Conservation (phyloP, 2,113 vertebrate species). For the Jaculus jaculus region DNA sequence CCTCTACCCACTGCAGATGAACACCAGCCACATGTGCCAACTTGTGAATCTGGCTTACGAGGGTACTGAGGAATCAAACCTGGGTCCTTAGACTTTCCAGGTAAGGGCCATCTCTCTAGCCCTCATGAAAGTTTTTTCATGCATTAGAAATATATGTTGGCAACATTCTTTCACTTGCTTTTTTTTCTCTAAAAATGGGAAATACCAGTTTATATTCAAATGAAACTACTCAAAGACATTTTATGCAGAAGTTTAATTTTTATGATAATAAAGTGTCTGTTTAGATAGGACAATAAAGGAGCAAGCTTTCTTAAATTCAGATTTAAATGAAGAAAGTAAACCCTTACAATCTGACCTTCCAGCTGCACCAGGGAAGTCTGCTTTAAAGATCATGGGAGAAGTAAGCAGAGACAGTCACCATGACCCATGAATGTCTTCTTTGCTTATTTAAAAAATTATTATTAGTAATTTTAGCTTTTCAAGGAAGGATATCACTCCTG, state of each 20-base stretch:
- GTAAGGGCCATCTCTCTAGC: no score
- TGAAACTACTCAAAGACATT: background rate
- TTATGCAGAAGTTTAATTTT: background rate
- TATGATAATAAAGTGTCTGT: background rate
- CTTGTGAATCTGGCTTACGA: no score
- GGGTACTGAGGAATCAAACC: no score
- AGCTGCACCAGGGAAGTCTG: background rate
- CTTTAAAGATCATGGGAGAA: background rate
- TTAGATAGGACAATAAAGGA: background rate
- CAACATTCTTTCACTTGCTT: background rate
- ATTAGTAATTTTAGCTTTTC: no score
- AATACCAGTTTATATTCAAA: conserved; percentile 28
- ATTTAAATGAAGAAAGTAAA: conserved; percentile 21
- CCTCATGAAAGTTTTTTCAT: background rate
- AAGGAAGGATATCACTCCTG: no score
- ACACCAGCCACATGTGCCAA: no score
- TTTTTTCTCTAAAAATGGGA: conserved; percentile 42
- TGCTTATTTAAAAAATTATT: background rate
- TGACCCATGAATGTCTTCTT: background rate
- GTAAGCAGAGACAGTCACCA: background rate
- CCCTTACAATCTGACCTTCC: background rate
- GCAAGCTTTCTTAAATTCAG: background rate
- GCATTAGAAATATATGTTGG: background rate
- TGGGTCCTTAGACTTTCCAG: no score
- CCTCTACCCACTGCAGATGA: no score